Base-by-base conservation (phyloP, 1,140 invertebrate genomes). In the Zaprionus vittiger region DNA sequence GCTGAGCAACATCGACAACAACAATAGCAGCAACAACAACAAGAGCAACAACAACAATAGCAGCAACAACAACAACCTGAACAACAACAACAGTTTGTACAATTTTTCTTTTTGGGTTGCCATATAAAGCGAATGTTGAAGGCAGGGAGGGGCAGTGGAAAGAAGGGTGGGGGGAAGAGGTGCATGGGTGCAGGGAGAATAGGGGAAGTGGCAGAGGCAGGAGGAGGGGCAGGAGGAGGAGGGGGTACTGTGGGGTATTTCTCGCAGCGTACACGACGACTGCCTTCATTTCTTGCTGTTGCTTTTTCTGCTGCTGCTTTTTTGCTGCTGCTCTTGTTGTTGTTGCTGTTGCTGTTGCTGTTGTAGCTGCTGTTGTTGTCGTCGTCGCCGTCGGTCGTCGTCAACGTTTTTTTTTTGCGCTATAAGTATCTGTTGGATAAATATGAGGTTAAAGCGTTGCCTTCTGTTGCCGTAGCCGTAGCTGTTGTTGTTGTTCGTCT, bases 341-440 rank as follows among this genome's bases (percentile, higher is more conserved):
- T 80, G 47, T 64, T 74, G 62, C 38, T 72, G 44, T 57, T 74
- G 14, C 12, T 80, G 54, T 64, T 74, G 62, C 38, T 72, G 44
- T 54, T 74, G 38, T 24, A 31, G 44, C 52, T 28, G 70, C 77
- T 80, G 81, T 76, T 76, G 66, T 80, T 80, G 81, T 84, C 74
- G 79, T 69, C 59, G 75, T 69, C 38, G 67, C 20, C 49, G 73
- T 38, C 37, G 37, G 52, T 63, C 60, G 62, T 61, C 72, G 73
- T 76, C 55, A 57, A 56, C 66, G 66, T 74, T 60, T 64, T 75
- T 75, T 80, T 81, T 86, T 82, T 86, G 73, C 77, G 62, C 83
- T 83, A 87, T 87, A 87, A 91, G 90, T 91, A 91, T 91, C 83
- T 90, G 91, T 91, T 91, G 90, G 91, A 90, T 91, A 92, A 92